A percentile compares a stretch with the other conserved stretches of the same genome.
phyloP scores from a whole-genome alignment of 2,113 vertebrate species.

The Pterophyllum scalare region DNA sequence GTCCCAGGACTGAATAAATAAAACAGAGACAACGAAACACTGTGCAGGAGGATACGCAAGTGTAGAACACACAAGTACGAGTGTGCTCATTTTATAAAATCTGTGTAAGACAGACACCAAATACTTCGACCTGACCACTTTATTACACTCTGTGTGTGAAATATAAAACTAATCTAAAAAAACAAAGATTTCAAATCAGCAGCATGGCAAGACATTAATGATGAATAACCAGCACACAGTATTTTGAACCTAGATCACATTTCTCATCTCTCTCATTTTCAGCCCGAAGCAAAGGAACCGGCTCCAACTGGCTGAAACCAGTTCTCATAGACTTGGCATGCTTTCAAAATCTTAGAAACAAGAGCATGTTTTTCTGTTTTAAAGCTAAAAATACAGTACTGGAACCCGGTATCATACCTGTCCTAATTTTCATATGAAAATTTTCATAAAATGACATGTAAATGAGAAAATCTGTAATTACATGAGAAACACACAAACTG shows the following conservation, averaged over 20 bases:
- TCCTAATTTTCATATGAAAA: not conserved
- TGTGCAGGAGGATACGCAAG: not conserved
- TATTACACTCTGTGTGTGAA: not conserved
- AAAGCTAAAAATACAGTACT: not conserved
- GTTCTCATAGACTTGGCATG: not conserved
- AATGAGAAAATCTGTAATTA: constrained; percentile 6
- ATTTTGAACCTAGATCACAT: constrained; percentile 14
- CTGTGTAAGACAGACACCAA: not conserved
- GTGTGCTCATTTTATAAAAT: not conserved
- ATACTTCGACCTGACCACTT: not conserved
- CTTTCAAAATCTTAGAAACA: not conserved
- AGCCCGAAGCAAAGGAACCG: constrained; percentile 17
- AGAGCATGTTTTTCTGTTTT: not conserved
- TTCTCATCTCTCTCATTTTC: constrained; percentile 32
- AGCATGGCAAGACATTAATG: not conserved
- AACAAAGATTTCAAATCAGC: not conserved
- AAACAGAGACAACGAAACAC: not conserved
- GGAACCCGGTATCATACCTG: not conserved
- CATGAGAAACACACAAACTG: not conserved
- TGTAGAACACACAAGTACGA: not conserved
- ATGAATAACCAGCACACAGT: not conserved
- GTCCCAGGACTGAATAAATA: not conserved
- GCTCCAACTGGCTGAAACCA: constrained; percentile 35
- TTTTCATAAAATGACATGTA: not conserved
- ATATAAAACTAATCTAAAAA: constrained; percentile 9